Evolutionary conservation across 2,888 invertebrate genomes (phyloP).

Genomic region (Leptothorax acervorum): DNA sequence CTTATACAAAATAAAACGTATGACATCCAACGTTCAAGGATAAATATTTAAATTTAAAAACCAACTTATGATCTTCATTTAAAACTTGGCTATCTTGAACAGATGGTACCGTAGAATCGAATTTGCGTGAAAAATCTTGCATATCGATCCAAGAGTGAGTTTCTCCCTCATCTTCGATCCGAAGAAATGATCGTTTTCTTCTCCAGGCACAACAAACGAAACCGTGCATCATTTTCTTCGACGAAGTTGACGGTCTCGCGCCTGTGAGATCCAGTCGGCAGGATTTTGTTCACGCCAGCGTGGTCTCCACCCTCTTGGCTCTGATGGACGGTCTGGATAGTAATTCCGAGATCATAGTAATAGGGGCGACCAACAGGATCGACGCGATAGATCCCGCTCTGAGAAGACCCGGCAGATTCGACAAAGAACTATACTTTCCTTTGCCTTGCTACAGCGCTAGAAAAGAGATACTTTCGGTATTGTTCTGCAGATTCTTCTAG

Average conservation of each 20-base stretch:
- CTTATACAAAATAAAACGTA: too few relatives aligned
- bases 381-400: conserved; percentile 97
- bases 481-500: neutral
- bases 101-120: neutral
- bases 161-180: neutral
- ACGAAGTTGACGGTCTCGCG: conserved; percentile 96
- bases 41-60: neutral
- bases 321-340: conserved; percentile 96
- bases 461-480: conserved; percentile 92
- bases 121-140: neutral
- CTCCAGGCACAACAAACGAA: conserved; percentile 92
- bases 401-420: conserved; percentile 95
- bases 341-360: conserved; percentile 94
- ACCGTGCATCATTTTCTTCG: conserved; percentile 96
- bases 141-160: neutral
- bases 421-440: conserved; percentile 94
- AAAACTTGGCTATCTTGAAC: neutral
- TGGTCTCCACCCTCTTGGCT: conserved; percentile 95
- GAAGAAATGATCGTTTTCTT: neutral
- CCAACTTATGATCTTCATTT: neutral
- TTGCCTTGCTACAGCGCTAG: conserved; percentile 92
- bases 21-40: neutral
- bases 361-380: conserved; percentile 96
- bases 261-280: conserved; percentile 95
- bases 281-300: conserved; percentile 96